Evolutionary conservation across 2,888 invertebrate genomes (phyloP), one percentile per base, ranked within the genome.

Genomic region (Limenitis camilla): DNA sequence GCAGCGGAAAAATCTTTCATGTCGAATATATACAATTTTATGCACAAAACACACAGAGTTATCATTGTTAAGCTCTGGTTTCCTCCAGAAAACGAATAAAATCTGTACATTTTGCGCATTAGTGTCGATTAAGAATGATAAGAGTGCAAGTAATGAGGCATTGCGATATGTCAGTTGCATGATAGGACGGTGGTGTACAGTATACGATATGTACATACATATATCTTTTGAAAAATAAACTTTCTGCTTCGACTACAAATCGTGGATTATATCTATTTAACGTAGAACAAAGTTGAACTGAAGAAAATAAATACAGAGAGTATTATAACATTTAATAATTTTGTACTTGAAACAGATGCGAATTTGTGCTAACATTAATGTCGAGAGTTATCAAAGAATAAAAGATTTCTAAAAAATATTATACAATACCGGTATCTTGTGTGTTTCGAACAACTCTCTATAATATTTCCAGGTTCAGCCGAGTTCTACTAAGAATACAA

Each of bases 141-240:
- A 45, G 19, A 19, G 36, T 45, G 36, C 19, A 40, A 9, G 40
- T 8, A 32, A 50, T 35, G 46, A 50, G 47, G 53, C 50, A 43
- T 45, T 40, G 74, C 77, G 85, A 85, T 85, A 85, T 85, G 86
- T 81, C 62, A 63, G 72, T 78, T 76, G 75, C 74, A 63, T 69
- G 71, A 71, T 50, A 73, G 82, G 82, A 81, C 81, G 81, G 82
- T 75, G 72, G 67, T 74, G 69, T 61, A 62, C 71, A 72, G 70
- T 70, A 74, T 38, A 40, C 27, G 29, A 38, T 30, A 40, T 41
- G 45, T 69, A 64, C 63, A 62, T 56, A 61, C 61, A 60, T 27
- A 63, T 57, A 65, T 63, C 53, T 50, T 42, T 67, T 66, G 59
- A 61, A 66, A 71, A 67, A 68, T 68, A 67, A 65, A 59, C 55